These are phyloP conservation scores for Eristalis tenax DNA, from an alignment of 2,888 invertebrate species.

Conservation along the genomic window DNA sequence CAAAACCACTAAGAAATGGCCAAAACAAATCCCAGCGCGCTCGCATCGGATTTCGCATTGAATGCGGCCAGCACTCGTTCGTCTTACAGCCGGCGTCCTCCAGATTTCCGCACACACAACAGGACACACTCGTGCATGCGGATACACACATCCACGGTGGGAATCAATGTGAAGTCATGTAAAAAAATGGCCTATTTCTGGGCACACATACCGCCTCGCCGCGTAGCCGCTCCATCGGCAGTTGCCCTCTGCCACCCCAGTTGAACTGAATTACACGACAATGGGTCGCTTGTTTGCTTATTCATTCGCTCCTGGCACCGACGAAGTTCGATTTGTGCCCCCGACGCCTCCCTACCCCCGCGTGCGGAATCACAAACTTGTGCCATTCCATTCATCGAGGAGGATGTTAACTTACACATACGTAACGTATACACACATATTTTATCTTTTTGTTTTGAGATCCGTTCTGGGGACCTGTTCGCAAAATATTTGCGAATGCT, in stretches of 20 bases:
- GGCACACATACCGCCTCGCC: constrained; percentile 36
- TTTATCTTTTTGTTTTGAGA: not conserved
- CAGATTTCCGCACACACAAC: not conserved
- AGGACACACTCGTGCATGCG: not conserved
- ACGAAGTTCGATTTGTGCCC: constrained; percentile 44
- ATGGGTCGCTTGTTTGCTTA: constrained; percentile 56
- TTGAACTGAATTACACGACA: constrained; percentile 70
- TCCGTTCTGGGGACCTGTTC: constrained; percentile 34
- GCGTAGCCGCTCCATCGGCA: constrained; percentile 21
- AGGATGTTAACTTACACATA: constrained; percentile 27
- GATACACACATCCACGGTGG: constrained; percentile 47
- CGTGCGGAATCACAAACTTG: constrained; percentile 35
- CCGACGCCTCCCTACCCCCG: not conserved
- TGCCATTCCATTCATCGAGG: constrained; percentile 33
- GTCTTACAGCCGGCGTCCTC: not conserved
- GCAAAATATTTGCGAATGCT: constrained; percentile 63
- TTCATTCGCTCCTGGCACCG: constrained; percentile 41
- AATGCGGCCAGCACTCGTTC: constrained; percentile 11
- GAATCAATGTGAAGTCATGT: constrained; percentile 66
- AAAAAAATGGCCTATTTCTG: constrained; percentile 68
- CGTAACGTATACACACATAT: too few species aligned
- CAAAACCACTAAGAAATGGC: constrained; percentile 30
- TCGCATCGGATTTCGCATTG: constrained; percentile 29
- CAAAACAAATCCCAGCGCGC: constrained; percentile 40
- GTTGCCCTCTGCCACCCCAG: constrained; percentile 30